Base-by-base conservation (phyloP, 2,113 vertebrate genomes). In the Myxocyprinus asiaticus region DNA sequence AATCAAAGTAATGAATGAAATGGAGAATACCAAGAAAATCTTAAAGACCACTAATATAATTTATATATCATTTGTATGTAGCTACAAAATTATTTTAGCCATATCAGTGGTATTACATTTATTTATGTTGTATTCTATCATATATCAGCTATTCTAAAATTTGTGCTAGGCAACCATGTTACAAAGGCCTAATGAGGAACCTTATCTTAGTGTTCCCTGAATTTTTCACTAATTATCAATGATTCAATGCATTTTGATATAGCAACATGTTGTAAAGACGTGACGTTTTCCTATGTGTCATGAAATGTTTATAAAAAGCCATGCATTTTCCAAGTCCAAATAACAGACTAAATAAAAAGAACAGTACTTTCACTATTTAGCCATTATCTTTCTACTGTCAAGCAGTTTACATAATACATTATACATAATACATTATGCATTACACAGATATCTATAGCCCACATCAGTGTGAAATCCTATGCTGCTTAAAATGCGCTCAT, bases 21-120 rank as follows among this genome's bases (percentile, higher is more conserved):
- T 8, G 50, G 9, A 51, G 9, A 9, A 9, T 44, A 67, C 43
- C 59, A 59, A 11, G 10, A 62, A 22, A 43, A 74, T 76, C 62
- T 68, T 8, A 76, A 55, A 76, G 7, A 81, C 79, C 79, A 81
- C 79, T 81, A 58, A 75, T 74, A 43, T 43, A 14, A 33, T 81
- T 55, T 48, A 9, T 81, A 56, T 81, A 69, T 68, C 14, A 48
- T 79, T 48, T 79, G 47, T 81, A 69, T 77, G 55, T 68, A 51
- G 33, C n/a, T 55, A 56, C 44, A 43, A 66, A 65, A 67, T 43
- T 73, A 17, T 80, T n/a, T 8, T 61, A 70, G 14, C 1, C 42
- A 70, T 70, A 71, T 65, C 15, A 47, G 8, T 70, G 14, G 58
- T 9, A 68, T 63, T 51, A 14, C 10, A 61, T 33, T 22, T 33